Conservation (phyloP, 2,888 invertebrate species). For the Acronicta leporina region DNA sequence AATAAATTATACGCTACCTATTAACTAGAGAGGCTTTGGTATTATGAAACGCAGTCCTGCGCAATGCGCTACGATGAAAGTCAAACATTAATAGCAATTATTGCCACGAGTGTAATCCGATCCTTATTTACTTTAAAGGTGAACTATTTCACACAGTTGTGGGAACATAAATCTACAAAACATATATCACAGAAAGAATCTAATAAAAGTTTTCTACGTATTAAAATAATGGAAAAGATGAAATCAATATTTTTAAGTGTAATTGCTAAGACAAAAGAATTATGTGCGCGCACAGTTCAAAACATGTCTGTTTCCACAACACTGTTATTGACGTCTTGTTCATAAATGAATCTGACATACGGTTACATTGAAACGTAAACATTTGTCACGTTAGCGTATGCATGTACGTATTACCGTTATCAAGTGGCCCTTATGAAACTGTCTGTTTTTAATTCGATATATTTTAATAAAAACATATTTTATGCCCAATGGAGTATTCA, state of each 20-base stretch:
- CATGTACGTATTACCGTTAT: too few relatives aligned
- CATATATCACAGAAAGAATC: slow-evolving; percentile 49
- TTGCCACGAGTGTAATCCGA: neutral
- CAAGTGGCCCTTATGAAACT: too few relatives aligned
- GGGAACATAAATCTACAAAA: slow-evolving; percentile 48
- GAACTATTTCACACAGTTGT: slow-evolving; percentile 50
- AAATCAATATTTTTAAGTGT: slow-evolving; percentile 86
- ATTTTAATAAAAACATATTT: too few relatives aligned
- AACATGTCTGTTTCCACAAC: slow-evolving; percentile 69
- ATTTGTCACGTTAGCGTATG: too few relatives aligned
- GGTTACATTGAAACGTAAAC: too few relatives aligned
- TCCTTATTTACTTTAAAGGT: slow-evolving; percentile 30
- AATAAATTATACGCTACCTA: slow-evolving; percentile 5
- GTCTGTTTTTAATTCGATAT: too few relatives aligned
- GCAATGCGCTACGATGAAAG: neutral
- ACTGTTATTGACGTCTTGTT: slow-evolving; percentile 48
- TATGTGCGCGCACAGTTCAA: slow-evolving; percentile 77
- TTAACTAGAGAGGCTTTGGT: neutral
- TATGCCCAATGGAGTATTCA: too few relatives aligned
- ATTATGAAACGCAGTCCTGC: neutral
- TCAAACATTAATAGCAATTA: slow-evolving; percentile 9
- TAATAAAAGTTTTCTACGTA: slow-evolving; percentile 58
- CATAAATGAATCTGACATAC: slow-evolving; percentile 4
- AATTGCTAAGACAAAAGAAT: slow-evolving; percentile 86
- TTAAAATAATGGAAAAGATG: slow-evolving; percentile 77